Conservation (phyloP, 2,888 invertebrate genomes). For the Nemoura dubitans region DNA sequence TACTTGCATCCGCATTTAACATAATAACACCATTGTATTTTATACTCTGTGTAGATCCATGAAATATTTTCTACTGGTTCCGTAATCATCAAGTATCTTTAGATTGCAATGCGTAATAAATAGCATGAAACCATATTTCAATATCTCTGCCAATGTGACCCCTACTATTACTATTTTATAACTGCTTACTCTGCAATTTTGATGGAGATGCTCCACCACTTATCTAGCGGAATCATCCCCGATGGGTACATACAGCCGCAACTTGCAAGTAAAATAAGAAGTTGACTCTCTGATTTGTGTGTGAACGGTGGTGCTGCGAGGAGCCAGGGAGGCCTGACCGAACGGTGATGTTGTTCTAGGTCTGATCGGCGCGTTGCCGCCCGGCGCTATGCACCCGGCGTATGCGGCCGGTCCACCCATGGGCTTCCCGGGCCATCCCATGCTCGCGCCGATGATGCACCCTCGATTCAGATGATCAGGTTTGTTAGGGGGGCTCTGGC, state of each 20-base stretch:
- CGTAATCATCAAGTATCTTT: too few relatives aligned
- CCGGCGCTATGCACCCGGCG: constrained; percentile 64
- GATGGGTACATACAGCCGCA: not conserved
- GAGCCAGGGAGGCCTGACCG: not conserved
- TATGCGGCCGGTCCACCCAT: constrained; percentile 57
- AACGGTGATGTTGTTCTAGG: constrained; percentile 54
- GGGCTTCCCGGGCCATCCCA: constrained; percentile 64
- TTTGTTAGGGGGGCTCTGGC: constrained; percentile 65
- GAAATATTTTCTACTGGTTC: too few relatives aligned
- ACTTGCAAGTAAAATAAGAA: constrained; percentile 7
- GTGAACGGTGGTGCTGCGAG: not conserved
- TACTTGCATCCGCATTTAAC: too few relatives aligned
- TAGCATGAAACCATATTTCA: not conserved
- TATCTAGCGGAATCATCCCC: not conserved
- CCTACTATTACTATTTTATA: not conserved
- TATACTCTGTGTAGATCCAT: too few relatives aligned
- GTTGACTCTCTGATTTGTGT: not conserved
- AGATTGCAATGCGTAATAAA: not conserved
- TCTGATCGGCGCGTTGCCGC: constrained; percentile 60
- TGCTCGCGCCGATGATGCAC: constrained; percentile 76
- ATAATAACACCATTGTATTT: too few relatives aligned
- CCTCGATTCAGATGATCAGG: constrained; percentile 89
- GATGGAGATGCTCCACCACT: not conserved
- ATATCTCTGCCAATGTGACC: not conserved
- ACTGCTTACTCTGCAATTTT: not conserved